A percentile compares a stretch with the other conserved stretches of the same genome.
phyloP scores from a whole-genome alignment of 1,140 invertebrate genomes.

The Nasonia longicornis region DNA sequence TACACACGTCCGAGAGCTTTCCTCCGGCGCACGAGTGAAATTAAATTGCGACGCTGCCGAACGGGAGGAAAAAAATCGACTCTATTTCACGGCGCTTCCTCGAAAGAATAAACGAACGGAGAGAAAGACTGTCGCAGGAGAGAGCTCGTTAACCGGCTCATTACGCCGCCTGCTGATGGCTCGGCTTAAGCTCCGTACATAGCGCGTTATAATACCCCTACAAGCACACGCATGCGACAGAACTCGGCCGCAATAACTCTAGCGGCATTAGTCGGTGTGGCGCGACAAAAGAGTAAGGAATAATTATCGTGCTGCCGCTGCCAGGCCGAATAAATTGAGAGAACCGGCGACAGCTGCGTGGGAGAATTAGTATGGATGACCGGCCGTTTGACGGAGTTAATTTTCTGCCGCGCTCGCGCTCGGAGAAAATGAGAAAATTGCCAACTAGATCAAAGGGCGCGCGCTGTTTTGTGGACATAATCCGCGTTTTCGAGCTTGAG shows the following conservation, averaged over 20 bases:
- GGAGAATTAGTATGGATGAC: conserved; percentile 4
- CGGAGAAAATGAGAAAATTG: neutral
- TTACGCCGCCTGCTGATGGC: neutral
- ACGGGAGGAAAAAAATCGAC: neutral
- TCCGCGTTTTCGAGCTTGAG: no score
- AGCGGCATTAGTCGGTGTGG: neutral
- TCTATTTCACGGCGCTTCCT: neutral
- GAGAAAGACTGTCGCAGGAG: neutral
- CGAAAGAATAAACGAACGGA: neutral
- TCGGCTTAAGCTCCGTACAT: neutral
- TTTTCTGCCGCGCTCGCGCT: neutral
- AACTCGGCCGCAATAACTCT: conserved; percentile 6
- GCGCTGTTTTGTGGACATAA: no score
- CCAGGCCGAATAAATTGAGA: neutral
- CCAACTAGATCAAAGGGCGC: no score
- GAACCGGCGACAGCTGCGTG: neutral
- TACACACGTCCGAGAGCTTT: neutral
- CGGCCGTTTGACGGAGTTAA: neutral
- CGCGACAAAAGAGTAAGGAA: conserved; percentile 26
- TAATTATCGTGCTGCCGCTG: neutral
- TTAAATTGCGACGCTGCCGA: neutral
- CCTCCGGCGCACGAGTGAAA: neutral
- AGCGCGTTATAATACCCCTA: neutral
- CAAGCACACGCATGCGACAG: neutral
- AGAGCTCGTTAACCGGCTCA: conserved; percentile 20